Base-by-base conservation (phyloP, 2,113 vertebrate species). In the Apteryx owenii region DNA sequence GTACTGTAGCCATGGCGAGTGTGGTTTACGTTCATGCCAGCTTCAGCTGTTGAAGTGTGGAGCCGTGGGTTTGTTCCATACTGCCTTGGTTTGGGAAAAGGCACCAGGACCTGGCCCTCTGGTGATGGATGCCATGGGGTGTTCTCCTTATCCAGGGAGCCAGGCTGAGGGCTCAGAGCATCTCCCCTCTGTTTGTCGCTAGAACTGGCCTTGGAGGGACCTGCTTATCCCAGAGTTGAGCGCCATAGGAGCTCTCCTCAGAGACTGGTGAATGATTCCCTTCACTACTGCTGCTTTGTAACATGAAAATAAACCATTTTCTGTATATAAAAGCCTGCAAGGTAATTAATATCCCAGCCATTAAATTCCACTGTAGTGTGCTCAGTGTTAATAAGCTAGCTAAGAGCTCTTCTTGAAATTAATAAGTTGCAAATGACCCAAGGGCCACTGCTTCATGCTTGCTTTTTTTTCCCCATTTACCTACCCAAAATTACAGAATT, bases 381-480 rank as follows among this genome's bases (percentile, higher is more conserved):
- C 85, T 95, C 85, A 64, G 82, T 51, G 51, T 93, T 98, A 98
- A 98, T 96, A 95, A 96, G 93, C 89, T 46, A 85, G 94, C 94
- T 95, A 96, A 97, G 94, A 95, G 93, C 77, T 62, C 92, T 60
- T 58, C 96, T 98, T 96, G 96, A 98, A 98, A 98, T 98, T 98
- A 98, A 96, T 98, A 98, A 98, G 94, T 98, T 97, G 96, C 96
- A 97, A 98, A 98, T 98, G 97, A 98, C 97, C 97, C 97, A 88
- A 90, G 97, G 97, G 97, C 93, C 68, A 23, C 88, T 72, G 88
- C 54, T 95, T 86, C 95, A 29, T 95, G 89, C 93, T 90, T 96
- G 94, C 76, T 87, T 96, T 96, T 97, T 96, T 97, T 53, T 10
- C 58, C 58, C 76, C 85, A 72, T 88, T 91, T 94, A 64, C 89